Evolutionary conservation across 2,113 vertebrate species (phyloP).

Genomic region (Cyprinus carpio): DNA sequence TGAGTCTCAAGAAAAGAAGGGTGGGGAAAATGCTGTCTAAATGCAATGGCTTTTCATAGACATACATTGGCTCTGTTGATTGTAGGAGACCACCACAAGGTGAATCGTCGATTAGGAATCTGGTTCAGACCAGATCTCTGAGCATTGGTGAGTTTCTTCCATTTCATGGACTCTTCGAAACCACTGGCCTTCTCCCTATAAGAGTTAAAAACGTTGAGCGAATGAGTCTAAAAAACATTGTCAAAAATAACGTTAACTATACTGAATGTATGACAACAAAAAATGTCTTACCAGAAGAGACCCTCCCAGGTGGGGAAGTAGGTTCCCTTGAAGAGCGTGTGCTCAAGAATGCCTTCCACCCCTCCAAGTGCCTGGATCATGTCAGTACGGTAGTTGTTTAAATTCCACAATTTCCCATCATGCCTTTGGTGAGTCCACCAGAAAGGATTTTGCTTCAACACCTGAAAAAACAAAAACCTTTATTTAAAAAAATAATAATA

Average conservation of each 20-base stretch:
- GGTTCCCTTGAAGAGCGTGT: slow-evolving; percentile 98
- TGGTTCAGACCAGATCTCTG: slow-evolving; percentile 98
- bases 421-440: slow-evolving; percentile 99
- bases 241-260: neutral
- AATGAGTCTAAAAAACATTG: neutral
- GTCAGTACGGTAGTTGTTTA: slow-evolving; percentile 98
- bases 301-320: slow-evolving; percentile 99
- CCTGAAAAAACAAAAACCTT: slow-evolving; percentile 70
- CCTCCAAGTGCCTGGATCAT: slow-evolving; percentile 98
- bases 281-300: slow-evolving; percentile 88
- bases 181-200: slow-evolving; percentile 98
- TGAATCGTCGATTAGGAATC: slow-evolving; percentile 98
- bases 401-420: slow-evolving; percentile 97
- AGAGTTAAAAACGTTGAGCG: neutral
- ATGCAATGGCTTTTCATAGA: slow-evolving; percentile 2
- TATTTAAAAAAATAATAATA: neutral
- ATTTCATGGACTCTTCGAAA: slow-evolving; percentile 99
- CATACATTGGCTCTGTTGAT: slow-evolving; percentile 98
- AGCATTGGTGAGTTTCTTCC: slow-evolving; percentile 98
- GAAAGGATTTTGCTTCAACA: slow-evolving; percentile 98
- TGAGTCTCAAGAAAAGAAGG: neutral
- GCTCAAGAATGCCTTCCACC: slow-evolving; percentile 97
- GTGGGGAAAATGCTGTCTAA: neutral
- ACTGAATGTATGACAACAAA: neutral
- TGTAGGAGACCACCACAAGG: slow-evolving; percentile 98